Base-by-base conservation (phyloP, 64 coral and sea anemone species). In the Platygyra sinensis region DNA sequence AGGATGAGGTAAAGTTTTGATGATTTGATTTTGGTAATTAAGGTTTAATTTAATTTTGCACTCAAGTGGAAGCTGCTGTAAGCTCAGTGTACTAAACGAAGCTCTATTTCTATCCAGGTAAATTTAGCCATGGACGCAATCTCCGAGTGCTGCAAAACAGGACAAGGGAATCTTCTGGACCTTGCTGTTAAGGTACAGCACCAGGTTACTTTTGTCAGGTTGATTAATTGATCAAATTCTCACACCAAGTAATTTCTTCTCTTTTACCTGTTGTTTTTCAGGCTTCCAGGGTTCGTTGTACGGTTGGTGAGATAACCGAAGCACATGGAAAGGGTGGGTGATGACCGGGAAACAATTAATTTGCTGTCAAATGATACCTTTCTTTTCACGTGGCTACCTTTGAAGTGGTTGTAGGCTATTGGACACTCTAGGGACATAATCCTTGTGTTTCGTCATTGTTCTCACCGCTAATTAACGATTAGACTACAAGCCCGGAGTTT, bases 301-400 rank as follows among this genome's bases (percentile, higher is more conserved):
- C 96, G 7, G 93, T 98, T 30, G 96, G 96, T 86, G 96, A 98
- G 85, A 98, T 98, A 12, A 95, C 96, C 30, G 52, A 87, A 73
- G 96, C 96, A 19, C 95, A 98, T 98, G 91, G 96, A 98, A 85
- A 87, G 93, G 96, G 96, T 98, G 59, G 27, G 90, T 80, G 38
- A 31, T 19, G 15, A 46, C 42, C 42, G 42, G 4, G 42, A 46
- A 46, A 46, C 5, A 46, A 5, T n/a, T 46, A 5, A 6, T 46
- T 46, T 46, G 42, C 6, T 46, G 42, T 46, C 42, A 46, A 8
- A 46, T 46, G 42, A 46, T 46, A n/a, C n/a, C n/a, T 7, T 46
- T 6, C 42, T 46, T 46, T 46, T 46, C 42, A 46, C 6, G 7
- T 46, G 42, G 3, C 42, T 6, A 46, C n/a, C n/a, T n/a, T n/a